Conservation (phyloP, 2,888 invertebrate species). For the Scaeva pyrastri region DNA sequence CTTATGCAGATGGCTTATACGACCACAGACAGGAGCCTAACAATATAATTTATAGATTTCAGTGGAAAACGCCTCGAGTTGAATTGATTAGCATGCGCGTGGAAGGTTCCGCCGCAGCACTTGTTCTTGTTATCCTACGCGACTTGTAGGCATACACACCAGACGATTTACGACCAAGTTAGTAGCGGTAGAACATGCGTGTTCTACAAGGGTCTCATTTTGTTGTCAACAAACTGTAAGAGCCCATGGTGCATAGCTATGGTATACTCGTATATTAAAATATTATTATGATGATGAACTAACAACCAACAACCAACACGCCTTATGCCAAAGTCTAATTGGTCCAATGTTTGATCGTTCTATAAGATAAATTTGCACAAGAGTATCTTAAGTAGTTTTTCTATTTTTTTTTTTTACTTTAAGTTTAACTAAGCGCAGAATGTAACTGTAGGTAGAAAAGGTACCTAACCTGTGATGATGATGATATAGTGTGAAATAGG, state of each 20-base stretch:
- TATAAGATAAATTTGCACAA: slow-evolving; percentile 9
- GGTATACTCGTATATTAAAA: slow-evolving; percentile 29
- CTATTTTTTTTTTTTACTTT: not conserved
- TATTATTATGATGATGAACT: slow-evolving; percentile 1
- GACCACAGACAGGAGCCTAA: not conserved
- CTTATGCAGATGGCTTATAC: slow-evolving; percentile 11
- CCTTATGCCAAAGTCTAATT: slow-evolving; percentile 20
- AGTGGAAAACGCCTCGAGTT: slow-evolving; percentile 60
- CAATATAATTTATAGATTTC: slow-evolving; percentile 68
- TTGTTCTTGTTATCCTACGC: not conserved
- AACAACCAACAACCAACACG: slow-evolving; percentile 10
- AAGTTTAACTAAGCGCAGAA: not conserved
- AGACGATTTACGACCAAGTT: slow-evolving; percentile 54
- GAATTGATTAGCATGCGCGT: slow-evolving; percentile 70
- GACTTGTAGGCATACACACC: not conserved
- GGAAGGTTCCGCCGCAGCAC: slow-evolving; percentile 25
- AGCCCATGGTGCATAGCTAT: slow-evolving; percentile 15
- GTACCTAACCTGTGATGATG: not conserved
- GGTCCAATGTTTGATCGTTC: slow-evolving; percentile 16
- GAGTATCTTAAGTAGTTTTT: not conserved
- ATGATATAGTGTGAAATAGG: slow-evolving; percentile 40
- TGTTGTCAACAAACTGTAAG: slow-evolving; percentile 65
- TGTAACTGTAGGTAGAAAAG: slow-evolving; percentile 18
- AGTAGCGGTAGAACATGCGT: slow-evolving; percentile 58
- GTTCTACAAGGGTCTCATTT: slow-evolving; percentile 66